A percentile compares a stretch with the other conserved stretches of the same genome.
These are phyloP conservation scores for Eriosoma lanigerum DNA, from an alignment of 1,140 invertebrate species.

Conservation along the genomic window DNA sequence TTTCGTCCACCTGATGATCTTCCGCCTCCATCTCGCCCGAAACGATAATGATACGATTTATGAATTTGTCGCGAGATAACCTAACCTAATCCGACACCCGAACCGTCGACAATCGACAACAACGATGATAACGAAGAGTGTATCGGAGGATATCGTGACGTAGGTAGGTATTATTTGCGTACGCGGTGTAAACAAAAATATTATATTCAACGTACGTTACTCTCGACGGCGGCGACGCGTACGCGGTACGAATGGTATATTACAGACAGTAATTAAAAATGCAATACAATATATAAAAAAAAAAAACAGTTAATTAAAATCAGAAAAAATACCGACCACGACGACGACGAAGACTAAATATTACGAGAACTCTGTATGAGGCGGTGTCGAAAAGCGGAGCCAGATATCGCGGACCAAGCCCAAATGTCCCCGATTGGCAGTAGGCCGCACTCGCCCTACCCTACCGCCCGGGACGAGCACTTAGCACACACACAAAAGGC, in stretches of 20 bases:
- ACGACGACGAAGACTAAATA: background rate
- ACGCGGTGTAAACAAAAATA: slow-evolving; percentile 16
- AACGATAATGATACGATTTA: too few relatives aligned
- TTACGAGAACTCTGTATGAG: slow-evolving; percentile 28
- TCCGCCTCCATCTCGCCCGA: slow-evolving; percentile 35
- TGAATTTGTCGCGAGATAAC: too few relatives aligned
- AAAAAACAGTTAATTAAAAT: too few relatives aligned
- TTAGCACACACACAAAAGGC: slow-evolving; percentile 27
- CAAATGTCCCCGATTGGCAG: slow-evolving; percentile 51
- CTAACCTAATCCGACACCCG: background rate
- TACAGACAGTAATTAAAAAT: background rate
- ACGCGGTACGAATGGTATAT: background rate
- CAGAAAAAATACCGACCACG: background rate
- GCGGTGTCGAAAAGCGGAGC: slow-evolving; percentile 51
- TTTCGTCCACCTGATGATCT: slow-evolving; percentile 17
- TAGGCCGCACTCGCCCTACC: slow-evolving; percentile 50
- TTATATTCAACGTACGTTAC: too few relatives aligned
- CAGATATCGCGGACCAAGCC: slow-evolving; percentile 49
- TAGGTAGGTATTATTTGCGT: background rate
- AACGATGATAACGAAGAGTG: background rate
- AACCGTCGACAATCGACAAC: background rate
- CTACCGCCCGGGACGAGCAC: slow-evolving; percentile 34
- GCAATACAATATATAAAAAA: background rate
- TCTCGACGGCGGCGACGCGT: background rate
- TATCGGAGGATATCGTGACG: too few relatives aligned